Evolutionary conservation across 2,888 invertebrate genomes (phyloP).

Genomic region (Liodrosophila aerea): DNA sequence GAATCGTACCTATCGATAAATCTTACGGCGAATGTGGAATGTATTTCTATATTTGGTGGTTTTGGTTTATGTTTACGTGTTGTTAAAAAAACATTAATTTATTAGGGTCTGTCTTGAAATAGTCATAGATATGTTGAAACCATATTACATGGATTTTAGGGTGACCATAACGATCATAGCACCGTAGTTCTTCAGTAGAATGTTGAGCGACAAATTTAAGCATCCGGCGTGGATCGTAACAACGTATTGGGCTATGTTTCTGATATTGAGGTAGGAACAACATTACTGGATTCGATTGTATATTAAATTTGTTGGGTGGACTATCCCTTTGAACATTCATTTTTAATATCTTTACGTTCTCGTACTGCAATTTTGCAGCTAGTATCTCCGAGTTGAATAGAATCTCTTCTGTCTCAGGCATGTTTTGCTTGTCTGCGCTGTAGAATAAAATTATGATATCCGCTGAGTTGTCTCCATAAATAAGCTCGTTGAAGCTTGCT

Average conservation of each 20-base stretch:
- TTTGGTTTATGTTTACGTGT: no score
- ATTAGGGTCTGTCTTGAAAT: neutral
- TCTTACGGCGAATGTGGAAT: no score
- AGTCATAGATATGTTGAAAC: conserved; percentile 18
- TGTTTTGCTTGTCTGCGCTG: conserved; percentile 7
- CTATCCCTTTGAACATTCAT: conserved; percentile 32
- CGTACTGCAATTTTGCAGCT: conserved; percentile 32
- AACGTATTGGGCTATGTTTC: conserved; percentile 33
- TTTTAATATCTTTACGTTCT: conserved; percentile 43
- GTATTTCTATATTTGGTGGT: no score
- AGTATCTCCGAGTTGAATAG: conserved; percentile 4
- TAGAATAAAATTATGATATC: conserved; percentile 45
- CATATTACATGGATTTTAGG: conserved; percentile 28
- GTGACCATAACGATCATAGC: conserved; percentile 24
- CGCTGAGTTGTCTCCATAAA: conserved; percentile 23
- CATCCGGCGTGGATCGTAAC: conserved; percentile 21
- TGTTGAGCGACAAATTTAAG: conserved; percentile 31
- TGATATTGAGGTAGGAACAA: conserved; percentile 27
- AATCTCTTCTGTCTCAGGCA: neutral
- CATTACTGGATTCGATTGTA: conserved; percentile 28
- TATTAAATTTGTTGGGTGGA: conserved; percentile 42
- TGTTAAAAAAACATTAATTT: no score
- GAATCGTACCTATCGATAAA: no score
- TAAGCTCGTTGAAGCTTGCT: conserved; percentile 41
- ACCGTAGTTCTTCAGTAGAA: conserved; percentile 29